Evolutionary conservation across 92 coral and sea anemone genomes (phyloP).

Genomic region (Siderastrea siderea): DNA sequence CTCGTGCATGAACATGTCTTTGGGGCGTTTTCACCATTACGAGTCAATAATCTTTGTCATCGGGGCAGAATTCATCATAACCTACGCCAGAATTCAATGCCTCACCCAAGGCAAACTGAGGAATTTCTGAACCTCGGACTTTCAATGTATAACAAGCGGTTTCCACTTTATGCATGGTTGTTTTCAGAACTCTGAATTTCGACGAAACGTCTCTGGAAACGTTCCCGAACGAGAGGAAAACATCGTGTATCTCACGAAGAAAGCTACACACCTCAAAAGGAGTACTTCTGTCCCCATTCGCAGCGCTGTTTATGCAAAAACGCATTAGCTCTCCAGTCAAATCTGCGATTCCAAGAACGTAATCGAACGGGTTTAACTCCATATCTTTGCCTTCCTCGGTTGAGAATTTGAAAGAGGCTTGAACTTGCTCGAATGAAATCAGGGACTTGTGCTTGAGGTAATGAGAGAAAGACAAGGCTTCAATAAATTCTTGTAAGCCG

Average conservation of each 20-base stretch:
- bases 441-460: conserved; percentile 77
- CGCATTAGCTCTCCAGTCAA: conserved; percentile 98
- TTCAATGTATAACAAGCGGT: conserved; percentile 89
- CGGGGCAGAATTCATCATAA: background rate
- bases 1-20: no score
- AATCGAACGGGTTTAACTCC: conserved; percentile 81
- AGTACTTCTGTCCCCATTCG: conserved; percentile 83
- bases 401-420: conserved; percentile 68
- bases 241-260: conserved; percentile 80
- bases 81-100: conserved; percentile 31
- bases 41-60: conserved; percentile 1
- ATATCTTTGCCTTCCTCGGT: conserved; percentile 41
- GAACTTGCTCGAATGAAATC: conserved; percentile 78
- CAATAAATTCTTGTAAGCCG: conserved; percentile 94
- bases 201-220: conserved; percentile 76
- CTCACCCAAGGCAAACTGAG: conserved; percentile 86
- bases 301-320: conserved; percentile 91
- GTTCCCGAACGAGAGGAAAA: conserved; percentile 80
- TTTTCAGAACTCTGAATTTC: conserved; percentile 81
- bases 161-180: conserved; percentile 92
- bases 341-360: conserved; percentile 95
- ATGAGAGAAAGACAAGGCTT: conserved; percentile 86
- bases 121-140: conserved; percentile 96
- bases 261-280: conserved; percentile 88
- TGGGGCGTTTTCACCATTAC: background rate